Evolutionary conservation across 1,140 invertebrate species (phyloP), one percentile per base, ranked within the genome.

Genomic region (Thereuonema tuberculata): DNA sequence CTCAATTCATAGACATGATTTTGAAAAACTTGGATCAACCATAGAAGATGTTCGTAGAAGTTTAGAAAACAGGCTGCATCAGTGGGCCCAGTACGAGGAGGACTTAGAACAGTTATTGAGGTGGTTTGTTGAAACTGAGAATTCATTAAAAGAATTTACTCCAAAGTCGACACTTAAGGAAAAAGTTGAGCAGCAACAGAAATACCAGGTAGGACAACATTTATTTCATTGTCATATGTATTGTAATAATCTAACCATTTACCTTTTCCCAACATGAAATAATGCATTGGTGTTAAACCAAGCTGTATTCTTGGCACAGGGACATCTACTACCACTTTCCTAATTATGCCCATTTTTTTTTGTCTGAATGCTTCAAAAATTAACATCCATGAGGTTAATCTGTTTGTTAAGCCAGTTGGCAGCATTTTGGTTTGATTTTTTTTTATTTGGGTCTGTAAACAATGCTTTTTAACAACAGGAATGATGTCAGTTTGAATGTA

Each of bases 11-110:
- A 73, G 80, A 68, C 81, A 80, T 63, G 89, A 92, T 66, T 82
- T 84, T 67, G 87, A 90, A 56, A 92, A 91, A 68, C 88, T 90
- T 61, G 77, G 79, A n/a, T 79, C 79, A 1, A 81, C 84, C 0
- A 74, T 90, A 27, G 82, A 78, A 60, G 88, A 92, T 68, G 82
- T 86, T 0, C 81, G 82, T 66, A 82, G 84, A 64, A 82, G 81
- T 28, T 76, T 97, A 25, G 86, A 93, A 71, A 85, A 89, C 63
- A 82, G 86, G 59, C 78, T 96, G 37, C 81, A 86, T 65, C 89
- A 93, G 73, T 96, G 93, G 93, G 82, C 78, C 49, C 86, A 91
- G 60, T 96, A 93, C 69, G 92, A 96, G 68, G 81, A 82, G 59
- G 85, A 86, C 1, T 81, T 93, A 65, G 89, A 93, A 63, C 78